phyloP scores from a whole-genome alignment of 2,113 vertebrate species.

The Tetrax tetrax region DNA sequence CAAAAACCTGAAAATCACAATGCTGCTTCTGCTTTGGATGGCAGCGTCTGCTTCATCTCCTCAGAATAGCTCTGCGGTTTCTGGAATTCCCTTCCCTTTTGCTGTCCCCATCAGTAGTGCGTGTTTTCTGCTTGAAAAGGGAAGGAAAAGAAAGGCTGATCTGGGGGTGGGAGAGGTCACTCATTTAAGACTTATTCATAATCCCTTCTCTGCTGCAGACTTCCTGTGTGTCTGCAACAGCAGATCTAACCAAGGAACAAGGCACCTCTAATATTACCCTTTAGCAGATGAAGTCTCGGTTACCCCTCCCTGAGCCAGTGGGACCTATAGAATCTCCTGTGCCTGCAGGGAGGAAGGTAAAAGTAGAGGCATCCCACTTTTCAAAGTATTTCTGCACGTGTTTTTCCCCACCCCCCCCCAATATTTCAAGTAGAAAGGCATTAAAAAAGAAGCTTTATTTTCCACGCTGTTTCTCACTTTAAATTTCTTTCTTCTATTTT shows the following conservation, averaged over 20 bases:
- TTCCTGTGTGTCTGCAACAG: slow-evolving; percentile 37
- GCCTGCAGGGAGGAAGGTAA: not conserved
- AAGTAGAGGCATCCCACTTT: not conserved
- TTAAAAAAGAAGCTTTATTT: not conserved
- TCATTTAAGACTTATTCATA: not conserved
- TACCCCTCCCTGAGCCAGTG: not conserved
- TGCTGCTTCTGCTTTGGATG: not conserved
- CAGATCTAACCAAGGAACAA: not conserved
- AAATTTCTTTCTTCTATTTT: not conserved
- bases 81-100: not conserved
- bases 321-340: not conserved
- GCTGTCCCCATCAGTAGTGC: rapidly evolving
- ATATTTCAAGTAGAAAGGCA: not conserved
- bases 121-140: not conserved
- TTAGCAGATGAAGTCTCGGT: not conserved
- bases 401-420: rapidly evolving
- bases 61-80: not conserved
- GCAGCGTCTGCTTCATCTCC: not conserved
- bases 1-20: not conserved
- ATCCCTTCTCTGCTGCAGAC: slow-evolving; percentile 20
- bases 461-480: not conserved
- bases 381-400: not conserved
- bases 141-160: not conserved
- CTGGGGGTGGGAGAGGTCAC: slow-evolving; percentile 1
- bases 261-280: not conserved